Conservation (phyloP, 64 coral and sea anemone genomes). For the Stichodactyla helianthus region DNA sequence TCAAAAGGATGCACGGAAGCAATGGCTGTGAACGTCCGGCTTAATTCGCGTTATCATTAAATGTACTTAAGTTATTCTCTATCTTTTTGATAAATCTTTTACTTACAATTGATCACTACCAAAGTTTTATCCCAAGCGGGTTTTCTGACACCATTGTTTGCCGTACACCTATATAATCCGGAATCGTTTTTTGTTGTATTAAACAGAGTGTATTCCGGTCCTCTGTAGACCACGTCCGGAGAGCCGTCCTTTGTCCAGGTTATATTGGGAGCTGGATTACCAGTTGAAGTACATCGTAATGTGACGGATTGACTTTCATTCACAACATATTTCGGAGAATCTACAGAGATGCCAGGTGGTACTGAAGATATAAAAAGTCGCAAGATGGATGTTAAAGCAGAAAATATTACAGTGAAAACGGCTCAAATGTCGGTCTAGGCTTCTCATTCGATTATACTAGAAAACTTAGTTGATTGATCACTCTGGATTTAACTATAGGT, state of each 20-base stretch:
- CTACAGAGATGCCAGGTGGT: not conserved
- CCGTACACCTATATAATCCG: constrained; percentile 29
- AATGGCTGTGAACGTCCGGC: not conserved
- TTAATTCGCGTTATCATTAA: not conserved
- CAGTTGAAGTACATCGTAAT: constrained; percentile 8
- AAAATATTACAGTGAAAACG: too few species aligned
- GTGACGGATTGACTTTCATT: not conserved
- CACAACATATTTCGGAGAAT: not conserved
- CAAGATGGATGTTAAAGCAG: too few species aligned
- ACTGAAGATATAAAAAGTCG: not conserved
- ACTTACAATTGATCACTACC: not conserved
- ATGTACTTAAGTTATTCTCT: not conserved
- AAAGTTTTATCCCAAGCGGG: not conserved
- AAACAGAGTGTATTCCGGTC: too few species aligned
- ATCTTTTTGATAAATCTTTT: not conserved
- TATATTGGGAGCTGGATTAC: constrained; percentile 22
- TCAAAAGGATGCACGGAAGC: not conserved
- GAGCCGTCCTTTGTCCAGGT: not conserved
- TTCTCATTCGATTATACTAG: too few species aligned
- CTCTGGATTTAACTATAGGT: too few species aligned
- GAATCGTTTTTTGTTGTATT: not conserved
- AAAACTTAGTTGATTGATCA: too few species aligned
- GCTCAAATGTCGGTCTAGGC: too few species aligned
- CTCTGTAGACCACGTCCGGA: not conserved
- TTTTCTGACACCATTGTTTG: constrained; percentile 14